A percentile compares a stretch with the other conserved stretches of the same genome.
These are phyloP conservation scores for Pteromalus puparum DNA, from an alignment of 1,140 invertebrate species.

Conservation along the genomic window DNA sequence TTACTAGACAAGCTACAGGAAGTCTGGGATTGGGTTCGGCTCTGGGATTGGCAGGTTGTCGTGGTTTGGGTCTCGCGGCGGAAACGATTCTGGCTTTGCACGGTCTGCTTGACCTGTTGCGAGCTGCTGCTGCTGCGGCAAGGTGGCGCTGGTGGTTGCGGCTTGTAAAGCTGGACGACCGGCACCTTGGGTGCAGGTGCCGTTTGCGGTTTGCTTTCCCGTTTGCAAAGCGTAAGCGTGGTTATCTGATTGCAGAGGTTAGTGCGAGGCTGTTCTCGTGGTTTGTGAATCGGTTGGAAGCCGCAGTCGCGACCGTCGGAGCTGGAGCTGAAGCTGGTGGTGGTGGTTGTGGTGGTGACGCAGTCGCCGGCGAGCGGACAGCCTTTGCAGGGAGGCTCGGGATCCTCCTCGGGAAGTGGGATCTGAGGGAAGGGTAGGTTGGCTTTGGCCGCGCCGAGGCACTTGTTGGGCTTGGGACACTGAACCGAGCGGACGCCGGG, in stretches of 20 bases:
- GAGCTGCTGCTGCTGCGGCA: constrained; percentile 34
- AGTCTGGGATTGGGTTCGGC: constrained; percentile 61
- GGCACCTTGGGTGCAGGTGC: constrained; percentile 49
- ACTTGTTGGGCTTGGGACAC: constrained; percentile 63
- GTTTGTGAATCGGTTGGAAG: constrained; percentile 68
- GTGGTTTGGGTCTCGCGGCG: constrained; percentile 51
- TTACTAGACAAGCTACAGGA: constrained; percentile 66
- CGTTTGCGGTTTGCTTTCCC: constrained; percentile 58
- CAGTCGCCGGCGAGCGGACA: constrained; percentile 47
- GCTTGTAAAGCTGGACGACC: constrained; percentile 70
- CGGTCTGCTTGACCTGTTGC: constrained; percentile 49
- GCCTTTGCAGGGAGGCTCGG: constrained; percentile 42
- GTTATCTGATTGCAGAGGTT: constrained; percentile 71
- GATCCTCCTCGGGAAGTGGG: constrained; percentile 64
- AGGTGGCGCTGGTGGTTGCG: constrained; percentile 52
- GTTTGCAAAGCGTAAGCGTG: constrained; percentile 70
- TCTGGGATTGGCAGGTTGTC: constrained; percentile 53
- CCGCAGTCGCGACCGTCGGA: constrained; percentile 49
- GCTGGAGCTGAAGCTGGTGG: constrained; percentile 14
- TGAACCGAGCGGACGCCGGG: constrained; percentile 60
- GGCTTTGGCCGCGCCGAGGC: constrained; percentile 49
- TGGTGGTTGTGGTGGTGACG: constrained; percentile 36
- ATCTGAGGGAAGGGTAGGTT: constrained; percentile 71
- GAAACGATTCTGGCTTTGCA: constrained; percentile 54
- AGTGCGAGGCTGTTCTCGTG: constrained; percentile 69